Evolutionary conservation across 2,797 vertebrate genomes (phyloP), one percentile per base, ranked within the genome.

Genomic region (Apogon talboti): DNA sequence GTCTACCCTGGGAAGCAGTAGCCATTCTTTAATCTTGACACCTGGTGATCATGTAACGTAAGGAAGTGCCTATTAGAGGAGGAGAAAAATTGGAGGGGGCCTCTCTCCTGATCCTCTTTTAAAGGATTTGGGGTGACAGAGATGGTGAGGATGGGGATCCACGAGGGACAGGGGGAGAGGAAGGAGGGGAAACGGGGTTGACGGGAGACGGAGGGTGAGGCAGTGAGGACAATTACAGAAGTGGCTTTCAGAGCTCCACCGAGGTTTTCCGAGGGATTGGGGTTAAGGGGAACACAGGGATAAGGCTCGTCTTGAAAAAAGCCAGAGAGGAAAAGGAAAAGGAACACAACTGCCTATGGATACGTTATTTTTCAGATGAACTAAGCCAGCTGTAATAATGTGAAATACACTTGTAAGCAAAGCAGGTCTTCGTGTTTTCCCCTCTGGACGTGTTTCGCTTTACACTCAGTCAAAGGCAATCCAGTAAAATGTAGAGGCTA

Each of bases 11-110:
- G 83, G 86, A 85, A 87, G 81, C 78, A 86, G 84, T 82, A 87
- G 87, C 84, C 84, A 88, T 92, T 93, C 90, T 93, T 92, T 93
- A 92, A 93, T 93, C 92, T 88, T 92, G 93, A 92, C 92, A 93
- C 89, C 86, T 71, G 53, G 82, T 87, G 89, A 93, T 92, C 86
- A 84, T 88, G 87, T 89, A 90, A 85, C 84, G 77, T 78, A 59
- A 88, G 87, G 77, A 92, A 86, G 86, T 80, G 86, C 84, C 91
- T 91, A 90, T 92, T 93, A 92, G 84, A 87, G 80, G 79, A 68
- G 55, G 72, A 71, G 81, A 86, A 84, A 78, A 82, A 91, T 92
- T 90, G 90, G 84, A 83, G 64, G 84, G 78, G 82, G 43, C 56
- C 49, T 78, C 74, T 88, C 79, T 76, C 76, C 74, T 82, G 85